Evolutionary conservation across 2,113 vertebrate genomes (phyloP), one percentile per base, ranked within the genome.

Genomic region (Chascanopsetta lugubris): DNA sequence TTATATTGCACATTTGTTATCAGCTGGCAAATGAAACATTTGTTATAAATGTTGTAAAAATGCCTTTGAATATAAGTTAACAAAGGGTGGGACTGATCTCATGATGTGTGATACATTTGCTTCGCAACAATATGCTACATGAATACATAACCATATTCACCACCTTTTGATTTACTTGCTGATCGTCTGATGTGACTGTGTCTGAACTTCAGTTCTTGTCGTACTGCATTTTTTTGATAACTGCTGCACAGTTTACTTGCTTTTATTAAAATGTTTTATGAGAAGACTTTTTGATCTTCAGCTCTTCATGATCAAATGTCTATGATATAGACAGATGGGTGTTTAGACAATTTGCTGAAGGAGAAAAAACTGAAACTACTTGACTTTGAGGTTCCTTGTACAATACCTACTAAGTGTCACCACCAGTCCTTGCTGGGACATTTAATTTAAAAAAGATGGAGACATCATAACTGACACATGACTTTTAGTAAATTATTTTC

Each of bases 61-160:
- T 53, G 47, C 24, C 50, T 3, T 51, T 38, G 2, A 51, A 27
- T 34, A 26, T 15, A 49, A 75, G 12, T 18, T 4, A 24, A 62
- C 32, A 24, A 46, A 47, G 38, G 1, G 30, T n/a, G n/a, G n/a
- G n/a, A n/a, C n/a, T n/a, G n/a, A n/a, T n/a, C n/a, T n/a, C n/a
- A n/a, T n/a, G n/a, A n/a, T n/a, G n/a, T n/a, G 12, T 48, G 22
- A 42, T 42, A 10, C 25, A 20, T 12, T 18, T 49, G 13, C 12
- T 38, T n/a, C n/a, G n/a, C n/a, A n/a, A n/a, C n/a, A n/a, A n/a
- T n/a, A n/a, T n/a, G n/a, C n/a, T n/a, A n/a, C n/a, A n/a, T n/a
- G n/a, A n/a, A n/a, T n/a, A n/a, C n/a, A n/a, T n/a, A n/a, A n/a
- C n/a, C n/a, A n/a, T n/a, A n/a, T n/a, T n/a, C n/a, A n/a, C n/a